These are phyloP conservation scores for Prietella phreatophila DNA, from an alignment of 2,113 vertebrate species.

Conservation along the genomic window DNA sequence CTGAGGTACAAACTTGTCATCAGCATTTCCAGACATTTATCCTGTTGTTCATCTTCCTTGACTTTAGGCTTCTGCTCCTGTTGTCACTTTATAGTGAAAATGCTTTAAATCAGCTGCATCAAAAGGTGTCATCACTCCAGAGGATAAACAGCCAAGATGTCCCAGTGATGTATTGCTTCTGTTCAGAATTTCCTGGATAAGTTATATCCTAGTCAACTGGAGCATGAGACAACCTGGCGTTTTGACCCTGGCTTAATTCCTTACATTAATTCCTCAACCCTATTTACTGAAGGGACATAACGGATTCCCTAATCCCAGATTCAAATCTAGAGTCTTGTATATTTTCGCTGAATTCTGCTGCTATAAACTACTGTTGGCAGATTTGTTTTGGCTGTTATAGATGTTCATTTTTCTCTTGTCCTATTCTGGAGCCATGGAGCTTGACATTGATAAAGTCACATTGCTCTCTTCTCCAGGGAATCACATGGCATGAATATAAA, in stretches of 20 bases:
- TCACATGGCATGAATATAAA: constrained; percentile 33
- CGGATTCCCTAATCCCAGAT: background rate
- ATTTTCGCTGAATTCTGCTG: background rate
- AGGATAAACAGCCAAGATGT: background rate
- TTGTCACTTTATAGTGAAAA: background rate
- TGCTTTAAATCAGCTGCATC: background rate
- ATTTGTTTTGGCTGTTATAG: constrained; percentile 20
- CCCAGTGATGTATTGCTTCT: background rate
- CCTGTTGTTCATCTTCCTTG: background rate
- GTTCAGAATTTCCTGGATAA: background rate
- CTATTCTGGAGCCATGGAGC: constrained; percentile 13
- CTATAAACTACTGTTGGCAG: background rate
- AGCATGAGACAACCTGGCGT: background rate
- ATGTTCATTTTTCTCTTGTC: constrained; percentile 31
- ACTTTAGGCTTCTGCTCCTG: background rate
- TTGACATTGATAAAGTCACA: constrained; percentile 48
- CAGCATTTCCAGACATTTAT: background rate
- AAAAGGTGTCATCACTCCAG: background rate
- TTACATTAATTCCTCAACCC: background rate
- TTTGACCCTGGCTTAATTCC: background rate
- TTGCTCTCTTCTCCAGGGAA: constrained; percentile 34
- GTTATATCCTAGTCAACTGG: background rate
- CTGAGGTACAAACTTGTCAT: background rate
- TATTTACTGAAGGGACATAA: too few species aligned
- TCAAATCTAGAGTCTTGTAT: background rate